A percentile compares a stretch with the other conserved stretches of the same genome.
These are phyloP conservation scores for Paramormyrops kingsleyae DNA, from an alignment of 2,113 vertebrate species.

Conservation along the genomic window DNA sequence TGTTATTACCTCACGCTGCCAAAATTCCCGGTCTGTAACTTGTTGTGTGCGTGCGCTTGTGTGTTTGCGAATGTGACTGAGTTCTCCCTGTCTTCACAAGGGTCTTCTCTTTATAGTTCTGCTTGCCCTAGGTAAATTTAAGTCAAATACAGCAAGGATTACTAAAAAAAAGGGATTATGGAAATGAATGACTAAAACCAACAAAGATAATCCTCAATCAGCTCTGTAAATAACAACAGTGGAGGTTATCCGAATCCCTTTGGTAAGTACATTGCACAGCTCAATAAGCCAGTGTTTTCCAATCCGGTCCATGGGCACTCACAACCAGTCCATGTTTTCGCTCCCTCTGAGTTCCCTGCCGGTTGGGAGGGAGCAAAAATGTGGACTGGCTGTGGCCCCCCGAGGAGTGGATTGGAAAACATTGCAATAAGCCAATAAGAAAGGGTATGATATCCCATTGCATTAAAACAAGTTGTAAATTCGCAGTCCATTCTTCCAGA, in stretches of 20 bases:
- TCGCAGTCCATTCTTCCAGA: neutral
- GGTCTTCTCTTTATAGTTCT: neutral
- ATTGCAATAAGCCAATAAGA: neutral
- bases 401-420: no score
- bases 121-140: neutral
- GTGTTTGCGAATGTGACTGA: neutral
- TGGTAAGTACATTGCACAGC: neutral
- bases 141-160: neutral
- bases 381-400: no score
- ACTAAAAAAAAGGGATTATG: neutral
- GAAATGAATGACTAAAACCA: neutral
- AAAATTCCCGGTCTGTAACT: neutral
- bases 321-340: no score
- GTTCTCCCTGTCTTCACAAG: neutral
- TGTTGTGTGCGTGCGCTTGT: neutral
- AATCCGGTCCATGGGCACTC: no score
- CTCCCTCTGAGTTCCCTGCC: no score
- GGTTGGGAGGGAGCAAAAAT: no score
- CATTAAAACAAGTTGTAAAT: neutral
- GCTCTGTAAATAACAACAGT: neutral
- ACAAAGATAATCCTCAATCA: neutral
- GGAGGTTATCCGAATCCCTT: neutral
- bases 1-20: neutral
- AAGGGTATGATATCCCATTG: neutral
- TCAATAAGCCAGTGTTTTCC: neutral